Evolutionary conservation across 1,140 invertebrate species (phyloP), one percentile per base, ranked within the genome.

Genomic region (Cotesia glomerata): DNA sequence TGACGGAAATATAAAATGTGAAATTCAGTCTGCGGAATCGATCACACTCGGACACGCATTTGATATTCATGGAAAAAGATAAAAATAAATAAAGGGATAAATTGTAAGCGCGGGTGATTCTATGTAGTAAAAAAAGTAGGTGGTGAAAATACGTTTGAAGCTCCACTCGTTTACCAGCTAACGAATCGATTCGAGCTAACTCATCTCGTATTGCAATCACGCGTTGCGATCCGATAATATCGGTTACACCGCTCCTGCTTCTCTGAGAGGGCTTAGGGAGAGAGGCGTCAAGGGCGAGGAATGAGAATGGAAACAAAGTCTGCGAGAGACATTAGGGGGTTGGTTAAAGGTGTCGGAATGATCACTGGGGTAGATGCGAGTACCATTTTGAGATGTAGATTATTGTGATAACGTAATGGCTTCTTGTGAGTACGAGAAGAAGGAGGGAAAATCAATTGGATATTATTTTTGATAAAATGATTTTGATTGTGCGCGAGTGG

Each of bases 131-230:
- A 45, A 45, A 18, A 58, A 18, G 56, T 18, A 18, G 56, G 56
- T 58, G 56, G 56, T 58, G 56, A 58, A 58, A 58, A 58, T 58
- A 58, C 56, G 56, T 58, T 45, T 58, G 56, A 58, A 58, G 56
- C 56, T 58, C 18, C 16, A 18, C 56, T 58, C 56, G 56, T 18
- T 58, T 58, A 58, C 56, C 39, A 18, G 56, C 16, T 58, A 58
- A 58, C 56, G 56, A 58, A 58, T 58, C 56, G 56, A 58, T 58
- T 58, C 14, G 56, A 58, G 18, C 56, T 26, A 58, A 58, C 56
- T 58, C 56, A 58, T 58, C 56, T 58, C 56, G 16, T 58, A 58
- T 58, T 58, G 56, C 56, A 11, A 16, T 58, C 56, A 58, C 56
- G 56, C 26, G 16, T 58, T 58, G 56, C 56, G 56, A 58, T 58